These are phyloP conservation scores for Holcopasites calliopsidis DNA, from an alignment of 1,140 invertebrate species.

Conservation along the genomic window DNA sequence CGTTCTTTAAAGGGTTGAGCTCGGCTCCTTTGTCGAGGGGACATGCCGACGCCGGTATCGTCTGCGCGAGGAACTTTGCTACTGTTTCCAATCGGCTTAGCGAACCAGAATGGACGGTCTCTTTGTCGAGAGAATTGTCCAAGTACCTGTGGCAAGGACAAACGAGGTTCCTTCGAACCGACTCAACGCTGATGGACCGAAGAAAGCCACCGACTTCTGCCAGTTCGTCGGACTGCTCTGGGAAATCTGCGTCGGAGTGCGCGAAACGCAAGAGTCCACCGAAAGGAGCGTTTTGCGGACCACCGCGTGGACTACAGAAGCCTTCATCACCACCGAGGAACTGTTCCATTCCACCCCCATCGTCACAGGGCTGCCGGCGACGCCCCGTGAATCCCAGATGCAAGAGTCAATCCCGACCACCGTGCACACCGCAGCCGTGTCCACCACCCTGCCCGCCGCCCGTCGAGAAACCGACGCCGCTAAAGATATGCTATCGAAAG, in stretches of 20 bases:
- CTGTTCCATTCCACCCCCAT: neutral
- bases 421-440: constrained; percentile 45
- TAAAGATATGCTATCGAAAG: constrained; percentile 51
- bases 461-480: constrained; percentile 8
- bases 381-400: constrained; percentile 17
- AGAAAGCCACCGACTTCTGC: neutral
- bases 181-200: neutral
- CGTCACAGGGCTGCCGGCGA: neutral
- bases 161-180: neutral
- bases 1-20: neutral
- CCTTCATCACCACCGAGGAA: neutral
- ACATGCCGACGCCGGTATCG: neutral
- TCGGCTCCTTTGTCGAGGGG: neutral
- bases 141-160: neutral
- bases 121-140: neutral
- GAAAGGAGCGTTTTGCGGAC: neutral
- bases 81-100: neutral
- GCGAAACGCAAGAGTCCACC: too few relatives aligned
- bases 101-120: too few relatives aligned
- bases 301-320: neutral
- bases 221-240: neutral
- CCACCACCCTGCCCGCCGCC: neutral
- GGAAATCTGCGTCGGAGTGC: neutral
- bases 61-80: constrained; percentile 9
- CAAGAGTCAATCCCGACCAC: neutral